These are phyloP conservation scores for Scolopax mira DNA, from an alignment of 2,113 vertebrate species.

Conservation along the genomic window DNA sequence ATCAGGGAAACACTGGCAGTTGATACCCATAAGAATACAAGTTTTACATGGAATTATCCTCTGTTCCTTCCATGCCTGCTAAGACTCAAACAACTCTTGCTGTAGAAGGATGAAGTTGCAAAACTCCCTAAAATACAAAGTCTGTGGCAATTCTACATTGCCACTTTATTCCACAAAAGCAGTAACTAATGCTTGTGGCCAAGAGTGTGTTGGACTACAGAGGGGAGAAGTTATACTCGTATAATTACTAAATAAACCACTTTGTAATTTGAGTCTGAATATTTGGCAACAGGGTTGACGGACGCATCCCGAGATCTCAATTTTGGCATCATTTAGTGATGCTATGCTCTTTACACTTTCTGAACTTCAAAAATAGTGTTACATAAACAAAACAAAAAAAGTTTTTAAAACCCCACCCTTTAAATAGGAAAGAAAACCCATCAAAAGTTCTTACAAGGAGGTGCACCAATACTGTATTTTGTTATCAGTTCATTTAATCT, in stretches of 20 bases:
- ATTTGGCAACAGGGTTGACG: neutral
- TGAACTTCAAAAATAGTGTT: neutral
- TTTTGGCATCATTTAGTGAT: neutral
- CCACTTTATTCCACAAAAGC: neutral
- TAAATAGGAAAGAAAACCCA: neutral
- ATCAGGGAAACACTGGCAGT: neutral
- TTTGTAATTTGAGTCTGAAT: neutral
- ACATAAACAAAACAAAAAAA: neutral
- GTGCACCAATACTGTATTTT: neutral
- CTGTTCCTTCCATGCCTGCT: neutral
- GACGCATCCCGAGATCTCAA: fast-evolving
- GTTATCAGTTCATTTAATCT: neutral
- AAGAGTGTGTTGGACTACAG: neutral
- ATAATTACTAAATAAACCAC: neutral
- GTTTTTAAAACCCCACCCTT: neutral
- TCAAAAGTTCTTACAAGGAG: neutral
- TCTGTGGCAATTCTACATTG: neutral
- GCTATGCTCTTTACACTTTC: neutral
- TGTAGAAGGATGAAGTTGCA: neutral
- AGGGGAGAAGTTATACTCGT: neutral
- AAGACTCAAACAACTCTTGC: neutral
- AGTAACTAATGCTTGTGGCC: neutral
- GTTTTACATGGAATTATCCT: neutral
- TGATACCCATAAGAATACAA: neutral
- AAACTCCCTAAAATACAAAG: neutral